Conservation (phyloP, 2,888 invertebrate species). For the Polymixis flavicincta region DNA sequence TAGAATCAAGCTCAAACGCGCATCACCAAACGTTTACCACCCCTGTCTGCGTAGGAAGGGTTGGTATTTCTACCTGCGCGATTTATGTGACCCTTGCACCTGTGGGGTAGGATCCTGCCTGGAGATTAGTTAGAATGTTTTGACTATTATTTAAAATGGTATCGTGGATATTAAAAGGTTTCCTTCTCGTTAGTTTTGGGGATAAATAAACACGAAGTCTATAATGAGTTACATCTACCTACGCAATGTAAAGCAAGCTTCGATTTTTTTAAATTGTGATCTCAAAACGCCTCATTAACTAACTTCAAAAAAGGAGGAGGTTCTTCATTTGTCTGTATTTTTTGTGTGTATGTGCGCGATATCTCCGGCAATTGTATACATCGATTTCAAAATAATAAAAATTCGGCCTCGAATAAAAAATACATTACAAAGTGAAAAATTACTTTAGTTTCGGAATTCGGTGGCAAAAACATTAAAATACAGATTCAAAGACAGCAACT, state of each 20-base stretch:
- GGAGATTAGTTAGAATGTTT: slow-evolving; percentile 27
- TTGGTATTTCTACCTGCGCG: slow-evolving; percentile 81
- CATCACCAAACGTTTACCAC: slow-evolving; percentile 34
- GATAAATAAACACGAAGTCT: slow-evolving; percentile 6
- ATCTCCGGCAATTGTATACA: too few relatives aligned
- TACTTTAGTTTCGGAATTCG: too few relatives aligned
- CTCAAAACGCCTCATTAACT: background rate
- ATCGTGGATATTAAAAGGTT: slow-evolving; percentile 32
- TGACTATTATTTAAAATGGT: slow-evolving; percentile 43
- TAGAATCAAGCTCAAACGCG: background rate
- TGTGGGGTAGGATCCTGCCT: slow-evolving; percentile 63
- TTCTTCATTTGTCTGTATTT: too few relatives aligned
- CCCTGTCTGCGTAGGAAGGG: slow-evolving; percentile 68
- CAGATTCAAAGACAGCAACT: too few relatives aligned
- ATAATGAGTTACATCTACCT: background rate
- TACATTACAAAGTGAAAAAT: too few relatives aligned
- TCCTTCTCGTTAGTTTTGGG: slow-evolving; percentile 9
- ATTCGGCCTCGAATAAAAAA: too few relatives aligned
- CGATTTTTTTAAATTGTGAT: background rate
- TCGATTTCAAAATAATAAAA: too few relatives aligned
- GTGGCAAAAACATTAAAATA: too few relatives aligned
- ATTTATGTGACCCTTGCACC: slow-evolving; percentile 76
- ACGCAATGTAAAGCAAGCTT: background rate
- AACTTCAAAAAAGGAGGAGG: too few relatives aligned
- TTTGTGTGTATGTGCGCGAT: too few relatives aligned